Percentiles rank a stretch among this genome's conserved stretches.
Conservation (phyloP, 2,113 vertebrate species). For the Neomonachus schauinslandi region DNA sequence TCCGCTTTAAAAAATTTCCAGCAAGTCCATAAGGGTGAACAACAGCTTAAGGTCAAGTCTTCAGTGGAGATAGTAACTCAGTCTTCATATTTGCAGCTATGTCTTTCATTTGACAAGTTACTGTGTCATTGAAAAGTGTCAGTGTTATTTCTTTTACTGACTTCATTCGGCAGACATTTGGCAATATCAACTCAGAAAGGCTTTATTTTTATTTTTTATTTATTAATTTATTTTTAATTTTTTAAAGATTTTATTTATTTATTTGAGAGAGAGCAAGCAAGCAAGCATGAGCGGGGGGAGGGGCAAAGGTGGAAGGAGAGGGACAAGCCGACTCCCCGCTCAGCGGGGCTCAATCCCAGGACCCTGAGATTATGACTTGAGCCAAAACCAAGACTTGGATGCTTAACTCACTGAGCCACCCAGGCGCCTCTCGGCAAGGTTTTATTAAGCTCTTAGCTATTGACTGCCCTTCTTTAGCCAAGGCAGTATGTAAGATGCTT, state of each 20-base stretch:
- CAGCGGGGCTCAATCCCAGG: neutral
- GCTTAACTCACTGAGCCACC: neutral
- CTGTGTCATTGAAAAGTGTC: neutral
- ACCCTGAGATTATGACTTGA: neutral
- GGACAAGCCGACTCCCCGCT: neutral
- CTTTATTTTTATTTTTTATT: neutral
- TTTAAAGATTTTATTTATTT: neutral
- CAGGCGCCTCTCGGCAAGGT: neutral
- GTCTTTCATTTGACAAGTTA: neutral
- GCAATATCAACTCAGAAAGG: neutral
- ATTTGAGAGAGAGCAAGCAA: neutral
- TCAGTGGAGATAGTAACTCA: neutral
- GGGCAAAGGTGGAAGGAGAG: neutral
- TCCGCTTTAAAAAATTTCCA: neutral
- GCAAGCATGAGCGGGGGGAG: neutral
- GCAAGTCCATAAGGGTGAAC: neutral
- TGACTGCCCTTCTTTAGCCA: neutral
- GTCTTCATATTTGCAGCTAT: neutral
- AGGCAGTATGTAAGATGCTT: neutral
- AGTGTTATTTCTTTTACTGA: neutral
- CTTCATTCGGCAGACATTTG: neutral
- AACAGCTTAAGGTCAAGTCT: neutral
- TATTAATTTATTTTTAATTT: neutral
- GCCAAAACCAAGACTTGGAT: neutral
- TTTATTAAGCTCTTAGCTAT: neutral